A percentile compares a stretch with the other conserved stretches of the same genome.
These are phyloP conservation scores for Prunella himalayana DNA, from an alignment of 2,113 vertebrate species.

Conservation along the genomic window DNA sequence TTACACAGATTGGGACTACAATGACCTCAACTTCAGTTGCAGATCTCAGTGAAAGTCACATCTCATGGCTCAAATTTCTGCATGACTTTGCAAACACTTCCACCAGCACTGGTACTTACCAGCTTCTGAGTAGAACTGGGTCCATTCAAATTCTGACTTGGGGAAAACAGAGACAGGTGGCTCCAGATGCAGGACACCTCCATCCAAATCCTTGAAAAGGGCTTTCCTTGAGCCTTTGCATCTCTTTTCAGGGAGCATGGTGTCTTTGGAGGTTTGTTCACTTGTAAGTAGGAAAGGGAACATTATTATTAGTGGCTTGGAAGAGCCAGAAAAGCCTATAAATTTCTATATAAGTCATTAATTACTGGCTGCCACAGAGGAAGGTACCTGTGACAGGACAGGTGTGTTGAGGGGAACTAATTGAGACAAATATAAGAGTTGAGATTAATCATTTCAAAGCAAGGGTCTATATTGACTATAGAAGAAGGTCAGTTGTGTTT, in stretches of 20 bases:
- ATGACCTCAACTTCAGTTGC: accelerated
- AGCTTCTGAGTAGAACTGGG: slow-evolving; percentile 59
- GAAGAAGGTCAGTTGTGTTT: background rate
- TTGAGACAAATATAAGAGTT: background rate
- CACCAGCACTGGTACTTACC: slow-evolving; percentile 8
- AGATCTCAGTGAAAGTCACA: background rate
- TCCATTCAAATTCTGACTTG: slow-evolving; percentile 58
- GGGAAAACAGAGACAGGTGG: slow-evolving; percentile 73
- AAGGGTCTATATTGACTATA: background rate
- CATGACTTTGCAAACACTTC: background rate
- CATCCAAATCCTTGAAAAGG: slow-evolving; percentile 78
- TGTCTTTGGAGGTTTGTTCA: background rate
- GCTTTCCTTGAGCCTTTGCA: slow-evolving; percentile 61
- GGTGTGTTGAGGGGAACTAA: background rate
- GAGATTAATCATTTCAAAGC: background rate
- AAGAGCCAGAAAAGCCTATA: background rate
- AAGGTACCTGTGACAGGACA: background rate
- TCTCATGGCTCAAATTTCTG: accelerated
- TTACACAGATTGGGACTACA: background rate
- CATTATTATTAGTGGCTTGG: background rate
- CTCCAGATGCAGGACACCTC: slow-evolving; percentile 46
- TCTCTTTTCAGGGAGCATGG: background rate
- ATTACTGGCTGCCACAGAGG: background rate
- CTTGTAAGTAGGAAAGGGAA: background rate
- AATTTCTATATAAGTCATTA: background rate